Conservation (phyloP, 2,797 vertebrate genomes). For the Gadopsis marmoratus region DNA sequence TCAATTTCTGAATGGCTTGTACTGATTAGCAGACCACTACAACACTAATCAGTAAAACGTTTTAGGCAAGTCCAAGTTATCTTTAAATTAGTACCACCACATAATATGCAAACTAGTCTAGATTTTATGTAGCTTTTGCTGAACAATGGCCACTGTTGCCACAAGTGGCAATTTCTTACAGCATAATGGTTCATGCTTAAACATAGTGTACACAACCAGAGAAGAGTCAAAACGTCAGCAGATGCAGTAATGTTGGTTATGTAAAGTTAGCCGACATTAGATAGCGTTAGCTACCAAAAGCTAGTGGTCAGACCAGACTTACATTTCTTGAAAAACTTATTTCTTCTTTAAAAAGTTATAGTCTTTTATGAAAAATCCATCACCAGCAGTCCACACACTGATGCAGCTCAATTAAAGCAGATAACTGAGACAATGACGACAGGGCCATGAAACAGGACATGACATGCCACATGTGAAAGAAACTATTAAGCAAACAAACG, state of each 20-base stretch:
- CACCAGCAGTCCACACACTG: too few species aligned
- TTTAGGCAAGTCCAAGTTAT: too few species aligned
- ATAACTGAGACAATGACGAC: not conserved
- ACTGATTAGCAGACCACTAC: constrained; percentile 1
- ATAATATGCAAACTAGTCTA: constrained; percentile 3
- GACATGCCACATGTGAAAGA: constrained; percentile 20
- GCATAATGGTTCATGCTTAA: too few species aligned
- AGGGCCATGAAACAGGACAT: constrained; percentile 14
- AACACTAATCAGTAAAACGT: not conserved
- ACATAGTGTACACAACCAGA: too few species aligned
- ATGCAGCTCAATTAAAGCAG: constrained; percentile 16
- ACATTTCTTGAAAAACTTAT: not conserved
- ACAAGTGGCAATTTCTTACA: too few species aligned
- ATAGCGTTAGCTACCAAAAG: not conserved
- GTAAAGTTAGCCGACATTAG: not conserved
- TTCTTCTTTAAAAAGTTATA: not conserved
- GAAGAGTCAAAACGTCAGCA: not conserved
- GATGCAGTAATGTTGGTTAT: not conserved
- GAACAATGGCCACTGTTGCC: too few species aligned
- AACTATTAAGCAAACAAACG: constrained; percentile 42
- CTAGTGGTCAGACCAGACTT: not conserved
- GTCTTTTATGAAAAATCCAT: not conserved
- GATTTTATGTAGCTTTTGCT: not conserved
- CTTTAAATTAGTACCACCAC: not conserved
- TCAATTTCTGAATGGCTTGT: constrained; percentile 1